Conservation (phyloP, 1,140 invertebrate genomes). For the Neodiprion lecontei region DNA sequence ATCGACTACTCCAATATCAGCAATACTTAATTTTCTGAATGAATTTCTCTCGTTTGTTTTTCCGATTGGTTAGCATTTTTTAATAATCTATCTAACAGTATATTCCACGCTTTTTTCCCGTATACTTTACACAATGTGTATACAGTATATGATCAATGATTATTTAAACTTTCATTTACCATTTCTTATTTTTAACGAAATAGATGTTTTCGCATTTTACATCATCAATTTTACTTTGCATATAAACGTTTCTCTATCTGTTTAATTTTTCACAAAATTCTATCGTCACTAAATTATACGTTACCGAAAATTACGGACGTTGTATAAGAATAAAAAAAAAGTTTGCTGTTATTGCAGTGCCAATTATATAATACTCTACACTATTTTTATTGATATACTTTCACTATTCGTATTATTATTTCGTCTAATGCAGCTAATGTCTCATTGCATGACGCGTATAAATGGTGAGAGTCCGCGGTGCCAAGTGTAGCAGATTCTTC, state of each 20-base stretch:
- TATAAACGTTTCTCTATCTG: background rate
- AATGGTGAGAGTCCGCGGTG: background rate
- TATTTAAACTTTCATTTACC: no score
- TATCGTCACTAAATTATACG: background rate
- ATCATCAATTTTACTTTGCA: background rate
- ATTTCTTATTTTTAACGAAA: no score
- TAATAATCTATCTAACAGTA: no score
- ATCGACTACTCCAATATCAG: background rate
- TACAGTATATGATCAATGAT: no score
- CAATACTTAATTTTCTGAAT: background rate
- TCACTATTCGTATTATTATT: conserved; percentile 3
- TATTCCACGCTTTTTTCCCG: no score
- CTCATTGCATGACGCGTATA: background rate
- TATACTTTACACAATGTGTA: no score
- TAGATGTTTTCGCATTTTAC: no score
- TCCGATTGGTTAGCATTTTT: no score
- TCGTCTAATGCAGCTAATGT: conserved; percentile 3
- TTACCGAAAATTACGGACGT: background rate
- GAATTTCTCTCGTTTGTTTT: background rate
- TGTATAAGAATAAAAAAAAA: background rate
- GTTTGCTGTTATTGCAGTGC: background rate
- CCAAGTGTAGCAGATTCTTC: no score
- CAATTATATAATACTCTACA: background rate
- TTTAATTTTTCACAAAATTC: background rate
- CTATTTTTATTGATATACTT: background rate